A percentile compares a stretch with the other conserved stretches of the same genome.
Conservation (phyloP, 2,113 vertebrate species). For the Aldabrachelys gigantea region DNA sequence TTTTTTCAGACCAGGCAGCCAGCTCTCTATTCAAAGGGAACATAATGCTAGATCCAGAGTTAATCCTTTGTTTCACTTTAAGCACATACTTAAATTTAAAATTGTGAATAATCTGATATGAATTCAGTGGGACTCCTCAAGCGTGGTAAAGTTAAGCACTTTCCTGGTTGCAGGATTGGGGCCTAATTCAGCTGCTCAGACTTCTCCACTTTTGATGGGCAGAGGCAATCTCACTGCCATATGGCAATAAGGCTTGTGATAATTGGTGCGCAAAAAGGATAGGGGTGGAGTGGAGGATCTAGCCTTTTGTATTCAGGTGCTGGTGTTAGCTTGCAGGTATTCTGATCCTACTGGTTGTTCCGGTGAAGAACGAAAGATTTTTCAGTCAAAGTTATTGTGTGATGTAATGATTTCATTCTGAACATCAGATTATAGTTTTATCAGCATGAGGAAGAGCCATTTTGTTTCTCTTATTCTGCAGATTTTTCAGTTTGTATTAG, state of each 20-base stretch:
- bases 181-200: neutral
- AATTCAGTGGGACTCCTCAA: neutral
- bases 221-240: neutral
- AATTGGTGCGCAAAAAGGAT: fast-evolving
- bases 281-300: neutral
- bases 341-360: neutral
- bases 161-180: neutral
- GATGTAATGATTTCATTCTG: neutral
- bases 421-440: neutral
- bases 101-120: neutral
- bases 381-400: neutral
- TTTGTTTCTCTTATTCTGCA: neutral
- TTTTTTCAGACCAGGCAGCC: neutral
- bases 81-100: neutral
- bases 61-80: neutral
- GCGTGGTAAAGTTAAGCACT: fast-evolving
- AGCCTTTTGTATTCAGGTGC: neutral
- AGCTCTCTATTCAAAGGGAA: neutral
- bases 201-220: too few relatives aligned
- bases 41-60: neutral
- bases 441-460: fast-evolving
- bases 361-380: neutral
- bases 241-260: neutral
- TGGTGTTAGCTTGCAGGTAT: neutral
- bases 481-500: neutral